These are phyloP conservation scores for Esperia sulphurella DNA, from an alignment of 2,888 invertebrate genomes.

Conservation along the genomic window DNA sequence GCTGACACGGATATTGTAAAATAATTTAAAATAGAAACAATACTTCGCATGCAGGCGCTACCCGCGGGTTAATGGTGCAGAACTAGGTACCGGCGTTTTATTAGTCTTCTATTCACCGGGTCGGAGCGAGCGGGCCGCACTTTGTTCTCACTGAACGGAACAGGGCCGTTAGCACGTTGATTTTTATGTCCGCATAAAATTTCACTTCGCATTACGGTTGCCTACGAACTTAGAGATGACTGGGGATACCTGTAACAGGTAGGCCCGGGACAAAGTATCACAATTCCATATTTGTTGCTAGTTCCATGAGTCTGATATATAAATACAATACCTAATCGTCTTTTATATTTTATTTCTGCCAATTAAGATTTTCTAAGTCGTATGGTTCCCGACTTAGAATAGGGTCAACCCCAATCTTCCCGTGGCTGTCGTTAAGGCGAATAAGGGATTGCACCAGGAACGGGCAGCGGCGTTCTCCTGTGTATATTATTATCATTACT, in stretches of 20 bases:
- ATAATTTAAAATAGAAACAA: constrained; percentile 21
- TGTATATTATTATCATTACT: too few relatives aligned
- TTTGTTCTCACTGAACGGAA: constrained; percentile 14
- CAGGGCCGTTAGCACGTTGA: constrained; percentile 33
- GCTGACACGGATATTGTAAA: not conserved
- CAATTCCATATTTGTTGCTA: not conserved
- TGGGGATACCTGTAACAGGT: not conserved
- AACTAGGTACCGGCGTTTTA: constrained; percentile 34
- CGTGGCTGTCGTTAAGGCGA: too few relatives aligned
- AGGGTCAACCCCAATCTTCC: too few relatives aligned
- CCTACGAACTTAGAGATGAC: not conserved
- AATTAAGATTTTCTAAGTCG: too few relatives aligned
- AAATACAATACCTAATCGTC: too few relatives aligned
- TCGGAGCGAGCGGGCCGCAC: not conserved
- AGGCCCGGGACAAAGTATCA: not conserved
- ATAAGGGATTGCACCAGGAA: too few relatives aligned
- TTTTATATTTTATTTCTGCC: too few relatives aligned
- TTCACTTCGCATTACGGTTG: constrained; percentile 50
- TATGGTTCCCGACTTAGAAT: too few relatives aligned
- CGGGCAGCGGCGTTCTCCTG: too few relatives aligned
- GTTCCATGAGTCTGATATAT: too few relatives aligned
- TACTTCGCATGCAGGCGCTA: constrained; percentile 19
- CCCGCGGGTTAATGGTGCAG: constrained; percentile 41
- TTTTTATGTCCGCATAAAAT: constrained; percentile 63
- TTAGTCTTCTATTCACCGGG: constrained; percentile 17